Conservation (phyloP, 2,888 invertebrate species). For the Ectemnius cavifrons region DNA sequence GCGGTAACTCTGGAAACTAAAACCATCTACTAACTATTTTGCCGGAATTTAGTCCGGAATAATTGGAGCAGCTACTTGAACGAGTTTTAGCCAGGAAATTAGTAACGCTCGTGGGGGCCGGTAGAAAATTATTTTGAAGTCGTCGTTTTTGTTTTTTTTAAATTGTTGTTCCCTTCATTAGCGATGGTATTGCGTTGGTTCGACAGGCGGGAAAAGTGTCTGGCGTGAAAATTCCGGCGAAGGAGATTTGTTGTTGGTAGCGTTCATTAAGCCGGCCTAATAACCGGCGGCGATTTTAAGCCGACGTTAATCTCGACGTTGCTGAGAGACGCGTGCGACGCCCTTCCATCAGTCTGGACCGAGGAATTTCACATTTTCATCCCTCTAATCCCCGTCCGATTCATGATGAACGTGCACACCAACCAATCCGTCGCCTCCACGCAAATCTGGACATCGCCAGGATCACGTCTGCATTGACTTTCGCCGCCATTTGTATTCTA, state of each 20-base stretch:
- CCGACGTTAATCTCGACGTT: conserved; percentile 71
- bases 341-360: conserved; percentile 44
- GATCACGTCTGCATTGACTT: neutral
- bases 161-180: too few relatives aligned
- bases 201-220: conserved; percentile 14
- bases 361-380: conserved; percentile 60
- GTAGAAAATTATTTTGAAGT: too few relatives aligned
- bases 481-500: neutral
- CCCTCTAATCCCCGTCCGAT: conserved; percentile 60
- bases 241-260: neutral
- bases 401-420: conserved; percentile 33
- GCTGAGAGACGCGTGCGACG: conserved; percentile 28
- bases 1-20: too few relatives aligned
- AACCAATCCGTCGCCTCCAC: neutral
- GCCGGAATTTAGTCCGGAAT: too few relatives aligned
- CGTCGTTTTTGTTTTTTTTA: too few relatives aligned
- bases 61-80: too few relatives aligned
- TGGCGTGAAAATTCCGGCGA: conserved; percentile 63
- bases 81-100: too few relatives aligned
- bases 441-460: neutral
- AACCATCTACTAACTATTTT: too few relatives aligned
- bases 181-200: neutral
- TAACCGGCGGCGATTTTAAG: conserved; percentile 72
- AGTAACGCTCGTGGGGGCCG: too few relatives aligned
- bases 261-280: conserved; percentile 72